A percentile compares a stretch with the other conserved stretches of the same genome.
phyloP scores from a whole-genome alignment of 2,113 vertebrate species.

The Heterochromis multidens region DNA sequence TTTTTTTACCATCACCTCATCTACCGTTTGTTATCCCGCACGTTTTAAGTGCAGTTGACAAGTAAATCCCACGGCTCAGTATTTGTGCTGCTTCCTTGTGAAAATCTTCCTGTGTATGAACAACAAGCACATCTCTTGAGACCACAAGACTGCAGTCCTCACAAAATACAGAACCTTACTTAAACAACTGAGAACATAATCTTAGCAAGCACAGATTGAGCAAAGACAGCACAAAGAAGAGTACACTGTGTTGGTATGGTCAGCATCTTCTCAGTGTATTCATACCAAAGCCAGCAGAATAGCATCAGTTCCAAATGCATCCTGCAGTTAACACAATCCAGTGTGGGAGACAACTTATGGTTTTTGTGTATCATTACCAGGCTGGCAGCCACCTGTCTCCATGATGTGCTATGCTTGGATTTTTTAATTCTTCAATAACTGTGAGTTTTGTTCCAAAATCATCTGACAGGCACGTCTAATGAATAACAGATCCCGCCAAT shows the following conservation, averaged over 20 bases:
- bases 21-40: conserved; percentile 18
- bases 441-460: conserved; percentile 47
- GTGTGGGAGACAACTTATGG: conserved; percentile 50
- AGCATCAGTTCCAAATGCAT: conserved; percentile 10
- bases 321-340: conserved; percentile 29
- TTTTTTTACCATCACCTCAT: conserved; percentile 35
- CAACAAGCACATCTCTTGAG: conserved; percentile 24
- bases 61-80: conserved; percentile 58
- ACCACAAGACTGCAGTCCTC: conserved; percentile 18
- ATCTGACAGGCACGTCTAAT: conserved; percentile 64
- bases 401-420: conserved; percentile 25
- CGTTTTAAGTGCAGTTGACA: conserved; percentile 54
- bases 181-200: not conserved
- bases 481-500: conserved; percentile 56
- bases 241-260: not conserved
- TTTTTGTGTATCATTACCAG: conserved; percentile 40
- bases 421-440: conserved; percentile 34
- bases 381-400: conserved; percentile 37
- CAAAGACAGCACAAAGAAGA: not conserved
- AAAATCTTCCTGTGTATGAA: conserved; percentile 46
- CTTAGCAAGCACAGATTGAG: not conserved
- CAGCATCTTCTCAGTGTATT: not conserved
- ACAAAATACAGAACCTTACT: conserved; percentile 22
- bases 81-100: conserved; percentile 44
- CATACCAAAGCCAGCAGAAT: not conserved